A percentile compares a stretch with the other conserved stretches of the same genome.
phyloP scores from a whole-genome alignment of 2,797 vertebrate species.

The Pseudomugil tenellus region DNA sequence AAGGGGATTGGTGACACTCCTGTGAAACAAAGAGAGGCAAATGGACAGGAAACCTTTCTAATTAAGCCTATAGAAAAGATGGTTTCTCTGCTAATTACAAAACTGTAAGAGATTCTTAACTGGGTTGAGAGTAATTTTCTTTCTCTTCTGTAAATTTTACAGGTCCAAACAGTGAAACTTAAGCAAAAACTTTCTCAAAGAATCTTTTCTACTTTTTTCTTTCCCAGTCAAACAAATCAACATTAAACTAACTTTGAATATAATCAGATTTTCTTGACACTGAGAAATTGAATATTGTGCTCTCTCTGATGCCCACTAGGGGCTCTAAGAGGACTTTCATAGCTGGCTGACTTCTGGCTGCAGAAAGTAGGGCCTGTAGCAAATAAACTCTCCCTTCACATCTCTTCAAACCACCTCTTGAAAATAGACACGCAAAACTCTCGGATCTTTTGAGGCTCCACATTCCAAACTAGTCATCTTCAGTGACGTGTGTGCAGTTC shows the following conservation, averaged over 20 bases:
- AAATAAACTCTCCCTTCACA: conserved; percentile 51
- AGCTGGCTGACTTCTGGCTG: conserved; percentile 26
- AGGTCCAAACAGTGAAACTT: conserved; percentile 45
- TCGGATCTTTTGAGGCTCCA: conserved; percentile 34
- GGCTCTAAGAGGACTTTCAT: conserved; percentile 32
- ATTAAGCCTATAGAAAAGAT: conserved; percentile 78
- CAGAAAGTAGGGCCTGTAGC: conserved; percentile 52
- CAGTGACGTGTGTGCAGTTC: conserved; percentile 53
- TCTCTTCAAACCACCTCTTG: conserved; percentile 42
- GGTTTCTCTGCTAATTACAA: conserved; percentile 77
- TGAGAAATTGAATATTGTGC: background rate
- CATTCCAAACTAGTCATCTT: conserved; percentile 57
- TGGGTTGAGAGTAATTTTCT: conserved; percentile 46
- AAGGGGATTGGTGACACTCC: conserved; percentile 77
- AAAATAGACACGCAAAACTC: conserved; percentile 40
- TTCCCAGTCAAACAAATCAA: background rate
- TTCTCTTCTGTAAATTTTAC: conserved; percentile 46
- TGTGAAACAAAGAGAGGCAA: conserved; percentile 78
- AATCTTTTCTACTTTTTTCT: background rate
- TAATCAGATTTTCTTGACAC: background rate
- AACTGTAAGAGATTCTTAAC: conserved; percentile 79
- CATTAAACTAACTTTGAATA: background rate
- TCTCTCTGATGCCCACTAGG: conserved; percentile 47
- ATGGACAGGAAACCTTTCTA: conserved; percentile 76
- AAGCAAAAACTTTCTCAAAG: conserved; percentile 48